These are phyloP conservation scores for Myxocyprinus asiaticus DNA, from an alignment of 2,113 vertebrate species.

Conservation along the genomic window DNA sequence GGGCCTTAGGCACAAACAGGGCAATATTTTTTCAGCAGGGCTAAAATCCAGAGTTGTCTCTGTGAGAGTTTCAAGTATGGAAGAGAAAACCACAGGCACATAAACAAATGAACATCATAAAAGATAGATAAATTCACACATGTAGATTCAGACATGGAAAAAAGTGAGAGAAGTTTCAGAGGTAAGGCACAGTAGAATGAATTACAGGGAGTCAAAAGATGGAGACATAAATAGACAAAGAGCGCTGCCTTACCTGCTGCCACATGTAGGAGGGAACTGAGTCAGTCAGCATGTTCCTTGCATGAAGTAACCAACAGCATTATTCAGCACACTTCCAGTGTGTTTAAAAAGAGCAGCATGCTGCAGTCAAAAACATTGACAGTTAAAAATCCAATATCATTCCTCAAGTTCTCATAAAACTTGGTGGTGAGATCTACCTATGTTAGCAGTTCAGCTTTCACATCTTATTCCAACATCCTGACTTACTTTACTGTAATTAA, in stretches of 20 bases:
- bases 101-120: not conserved
- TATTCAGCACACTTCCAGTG: not conserved
- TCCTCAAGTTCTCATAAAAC: not conserved
- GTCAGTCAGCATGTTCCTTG: constrained; percentile 27
- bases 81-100: not conserved
- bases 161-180: constrained; percentile 12
- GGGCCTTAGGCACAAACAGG: not conserved
- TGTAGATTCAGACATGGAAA: not conserved
- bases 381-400: not conserved
- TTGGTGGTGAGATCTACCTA: not conserved
- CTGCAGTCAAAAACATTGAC: constrained; percentile 11
- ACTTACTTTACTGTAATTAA: not conserved
- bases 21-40: not conserved
- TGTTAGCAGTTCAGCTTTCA: not conserved
- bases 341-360: constrained; percentile 5
- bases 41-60: not conserved
- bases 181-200: not conserved
- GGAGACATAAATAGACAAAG: constrained; percentile 23
- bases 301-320: not conserved
- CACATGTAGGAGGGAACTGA: constrained; percentile 27
- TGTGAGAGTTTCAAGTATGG: not conserved
- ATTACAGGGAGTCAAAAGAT: constrained; percentile 19
- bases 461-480: not conserved
- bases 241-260: constrained; percentile 2
- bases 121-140: not conserved